These are phyloP conservation scores for Rhabdomys pumilio DNA, from an alignment of 2,797 vertebrate genomes.

Conservation along the genomic window DNA sequence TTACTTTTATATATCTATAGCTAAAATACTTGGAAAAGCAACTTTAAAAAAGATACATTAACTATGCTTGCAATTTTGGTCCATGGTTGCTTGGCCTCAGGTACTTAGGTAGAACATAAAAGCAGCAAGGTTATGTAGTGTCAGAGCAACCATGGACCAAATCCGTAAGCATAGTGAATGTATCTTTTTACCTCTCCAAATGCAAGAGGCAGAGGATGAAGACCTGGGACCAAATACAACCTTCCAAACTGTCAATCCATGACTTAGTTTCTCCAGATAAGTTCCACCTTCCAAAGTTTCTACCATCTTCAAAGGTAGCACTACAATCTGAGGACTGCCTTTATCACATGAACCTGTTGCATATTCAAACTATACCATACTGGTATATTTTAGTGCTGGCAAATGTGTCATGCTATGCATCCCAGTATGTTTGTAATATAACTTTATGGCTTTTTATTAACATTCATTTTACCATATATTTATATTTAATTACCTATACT, in stretches of 20 bases:
- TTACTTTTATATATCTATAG: background rate
- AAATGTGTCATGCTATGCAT: background rate
- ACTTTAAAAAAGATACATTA: background rate
- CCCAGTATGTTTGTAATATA: background rate
- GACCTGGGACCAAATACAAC: background rate
- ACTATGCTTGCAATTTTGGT: background rate
- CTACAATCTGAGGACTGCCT: no score
- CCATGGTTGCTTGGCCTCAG: background rate
- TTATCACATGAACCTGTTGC: background rate
- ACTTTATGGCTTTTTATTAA: background rate
- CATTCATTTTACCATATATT: slow-evolving; percentile 28
- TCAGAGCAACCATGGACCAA: no score
- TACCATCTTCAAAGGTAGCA: background rate
- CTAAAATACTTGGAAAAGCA: background rate
- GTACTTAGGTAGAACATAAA: background rate
- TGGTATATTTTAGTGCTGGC: background rate
- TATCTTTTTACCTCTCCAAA: background rate
- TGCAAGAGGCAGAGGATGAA: background rate
- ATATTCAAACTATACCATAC: background rate
- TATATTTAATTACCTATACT: slow-evolving; percentile 34
- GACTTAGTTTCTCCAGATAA: background rate
- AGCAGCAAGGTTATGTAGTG: background rate
- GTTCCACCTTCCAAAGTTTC: background rate
- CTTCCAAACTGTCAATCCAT: background rate
- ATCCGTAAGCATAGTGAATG: no score